Conservation (phyloP, 2,888 invertebrate species). For the Diabrotica balteata region DNA sequence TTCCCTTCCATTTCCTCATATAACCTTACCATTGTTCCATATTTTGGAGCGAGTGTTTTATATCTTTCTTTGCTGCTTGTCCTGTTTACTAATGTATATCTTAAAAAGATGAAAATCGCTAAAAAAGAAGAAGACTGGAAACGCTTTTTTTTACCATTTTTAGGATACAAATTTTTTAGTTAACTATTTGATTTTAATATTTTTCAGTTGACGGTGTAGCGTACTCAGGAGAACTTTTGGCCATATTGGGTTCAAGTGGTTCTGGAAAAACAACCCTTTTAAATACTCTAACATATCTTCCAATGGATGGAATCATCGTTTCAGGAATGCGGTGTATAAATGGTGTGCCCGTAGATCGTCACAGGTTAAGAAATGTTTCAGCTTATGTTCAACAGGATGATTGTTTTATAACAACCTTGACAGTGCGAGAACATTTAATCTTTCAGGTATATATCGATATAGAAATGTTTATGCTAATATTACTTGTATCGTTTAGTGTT, state of each 20-base stretch:
- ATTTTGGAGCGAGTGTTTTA: too few relatives aligned
- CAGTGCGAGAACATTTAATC: constrained; percentile 86
- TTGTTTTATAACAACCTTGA: constrained; percentile 88
- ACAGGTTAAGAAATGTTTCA: constrained; percentile 76
- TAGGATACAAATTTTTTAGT: too few relatives aligned
- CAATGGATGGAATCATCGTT: constrained; percentile 73
- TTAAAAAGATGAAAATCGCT: too few relatives aligned
- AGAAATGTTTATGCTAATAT: too few relatives aligned
- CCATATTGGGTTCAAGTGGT: constrained; percentile 89
- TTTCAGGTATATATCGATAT: constrained; percentile 70
- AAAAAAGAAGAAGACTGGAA: too few relatives aligned
- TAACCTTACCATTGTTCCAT: too few relatives aligned
- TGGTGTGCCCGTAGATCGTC: constrained; percentile 76
- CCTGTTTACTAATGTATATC: too few relatives aligned
- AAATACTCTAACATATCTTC: constrained; percentile 85
- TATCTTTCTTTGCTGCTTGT: too few relatives aligned
- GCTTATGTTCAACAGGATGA: constrained; percentile 96
- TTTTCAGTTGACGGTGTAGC: constrained; percentile 72
- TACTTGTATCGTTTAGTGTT: too few relatives aligned
- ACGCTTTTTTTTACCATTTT: too few relatives aligned
- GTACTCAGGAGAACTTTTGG: constrained; percentile 83
- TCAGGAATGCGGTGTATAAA: constrained; percentile 71
- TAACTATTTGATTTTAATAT: too few relatives aligned
- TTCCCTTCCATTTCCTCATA: too few relatives aligned
- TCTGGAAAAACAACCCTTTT: constrained; percentile 95